Conservation (phyloP, 1,140 invertebrate species). For the Drosophila asahinai region DNA sequence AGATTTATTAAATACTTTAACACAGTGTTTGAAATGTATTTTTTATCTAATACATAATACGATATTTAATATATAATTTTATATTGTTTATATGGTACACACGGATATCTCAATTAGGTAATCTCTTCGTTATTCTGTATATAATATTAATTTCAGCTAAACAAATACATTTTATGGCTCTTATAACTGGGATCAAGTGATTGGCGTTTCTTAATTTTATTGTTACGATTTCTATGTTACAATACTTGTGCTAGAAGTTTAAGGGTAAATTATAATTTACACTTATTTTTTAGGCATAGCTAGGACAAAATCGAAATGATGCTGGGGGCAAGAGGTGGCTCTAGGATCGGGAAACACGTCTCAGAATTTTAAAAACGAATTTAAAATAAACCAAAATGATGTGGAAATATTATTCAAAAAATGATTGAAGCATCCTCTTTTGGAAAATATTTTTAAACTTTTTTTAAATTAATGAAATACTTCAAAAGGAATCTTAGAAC, state of each 20-base stretch:
- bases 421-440: neutral
- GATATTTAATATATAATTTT: slow-evolving; percentile 59
- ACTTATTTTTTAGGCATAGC: slow-evolving; percentile 42
- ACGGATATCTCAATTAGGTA: slow-evolving; percentile 58
- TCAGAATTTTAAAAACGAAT: neutral
- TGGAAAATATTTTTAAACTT: neutral
- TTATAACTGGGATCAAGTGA: slow-evolving; percentile 55
- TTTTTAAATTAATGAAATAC: neutral
- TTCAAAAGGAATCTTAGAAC: neutral
- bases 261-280: slow-evolving; percentile 55
- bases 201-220: slow-evolving; percentile 14
- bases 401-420: neutral
- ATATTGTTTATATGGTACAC: slow-evolving; percentile 60
- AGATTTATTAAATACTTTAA: slow-evolving; percentile 83
- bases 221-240: slow-evolving; percentile 55
- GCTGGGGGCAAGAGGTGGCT: slow-evolving; percentile 13
- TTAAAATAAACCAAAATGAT: slow-evolving; percentile 9
- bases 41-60: slow-evolving; percentile 75
- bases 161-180: slow-evolving; percentile 65
- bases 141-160: slow-evolving; percentile 70
- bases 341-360: too few relatives aligned
- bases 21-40: slow-evolving; percentile 82
- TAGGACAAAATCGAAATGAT: slow-evolving; percentile 8
- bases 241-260: slow-evolving; percentile 68
- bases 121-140: slow-evolving; percentile 53